Percentiles rank a stretch among this genome's conserved stretches.
Conservation (phyloP, 2,797 vertebrate genomes). For the Cercopithecus hamlyni region DNA sequence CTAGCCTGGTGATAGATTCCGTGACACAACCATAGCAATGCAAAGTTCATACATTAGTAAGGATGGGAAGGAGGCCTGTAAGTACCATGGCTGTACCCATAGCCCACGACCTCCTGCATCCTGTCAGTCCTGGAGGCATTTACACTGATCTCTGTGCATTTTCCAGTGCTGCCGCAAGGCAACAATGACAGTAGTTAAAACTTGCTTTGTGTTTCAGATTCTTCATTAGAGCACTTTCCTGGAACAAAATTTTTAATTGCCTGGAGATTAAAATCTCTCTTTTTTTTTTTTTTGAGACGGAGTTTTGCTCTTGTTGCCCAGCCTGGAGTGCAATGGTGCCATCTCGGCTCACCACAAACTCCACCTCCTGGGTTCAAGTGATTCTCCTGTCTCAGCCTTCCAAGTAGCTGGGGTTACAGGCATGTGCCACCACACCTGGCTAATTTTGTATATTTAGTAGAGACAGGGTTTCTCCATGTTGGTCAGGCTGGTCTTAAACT, state of each 20-base stretch:
- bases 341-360: no score
- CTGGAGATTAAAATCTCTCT: background rate
- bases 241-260: background rate
- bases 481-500: no score
- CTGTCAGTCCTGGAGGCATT: background rate
- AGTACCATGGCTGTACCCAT: background rate
- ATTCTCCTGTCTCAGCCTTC: no score
- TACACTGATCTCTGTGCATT: background rate
- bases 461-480: no score
- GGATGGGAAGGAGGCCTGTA: background rate
- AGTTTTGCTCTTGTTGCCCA: no score
- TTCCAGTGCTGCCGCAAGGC: background rate
- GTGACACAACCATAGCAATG: background rate
- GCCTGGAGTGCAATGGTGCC: no score
- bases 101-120: background rate
- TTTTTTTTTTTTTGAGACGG: no score
- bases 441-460: no score
- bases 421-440: rapidly evolving
- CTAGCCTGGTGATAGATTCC: background rate
- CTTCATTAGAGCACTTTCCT: background rate
- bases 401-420: no score
- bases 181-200: background rate
- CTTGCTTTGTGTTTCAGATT: background rate
- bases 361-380: no score
- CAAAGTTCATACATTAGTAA: background rate